Conservation (phyloP, 2,888 invertebrate species). For the Masnerella sp. region DNA sequence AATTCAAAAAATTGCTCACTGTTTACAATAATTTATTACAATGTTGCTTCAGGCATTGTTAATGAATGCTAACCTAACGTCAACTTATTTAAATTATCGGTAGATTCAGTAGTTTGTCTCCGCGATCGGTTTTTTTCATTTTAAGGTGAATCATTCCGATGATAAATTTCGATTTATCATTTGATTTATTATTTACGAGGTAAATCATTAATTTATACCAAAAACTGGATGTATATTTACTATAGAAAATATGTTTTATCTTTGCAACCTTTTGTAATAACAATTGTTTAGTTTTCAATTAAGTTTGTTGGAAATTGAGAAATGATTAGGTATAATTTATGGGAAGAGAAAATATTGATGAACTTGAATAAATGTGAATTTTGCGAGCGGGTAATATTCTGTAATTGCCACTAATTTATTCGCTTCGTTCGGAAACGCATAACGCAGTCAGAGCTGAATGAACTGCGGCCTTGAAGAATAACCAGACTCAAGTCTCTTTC, state of each 20-base stretch:
- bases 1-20: constrained; percentile 47
- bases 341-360: too few species aligned
- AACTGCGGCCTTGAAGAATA: constrained; percentile 55
- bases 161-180: too few species aligned
- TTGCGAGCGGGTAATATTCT: constrained; percentile 5
- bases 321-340: not conserved
- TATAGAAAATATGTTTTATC: too few species aligned
- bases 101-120: constrained; percentile 31
- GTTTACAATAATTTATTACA: constrained; percentile 51
- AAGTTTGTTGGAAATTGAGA: not conserved
- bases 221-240: too few species aligned
- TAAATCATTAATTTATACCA: too few species aligned
- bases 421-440: constrained; percentile 44
- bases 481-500: constrained; percentile 50
- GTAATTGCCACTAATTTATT: constrained; percentile 47
- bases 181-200: too few species aligned
- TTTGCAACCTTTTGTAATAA: too few species aligned
- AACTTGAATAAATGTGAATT: not conserved
- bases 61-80: constrained; percentile 40
- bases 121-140: constrained; percentile 11
- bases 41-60: constrained; percentile 47
- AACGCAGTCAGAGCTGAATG: constrained; percentile 50
- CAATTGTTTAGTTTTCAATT: too few species aligned
- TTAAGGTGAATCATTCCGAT: constrained; percentile 25
- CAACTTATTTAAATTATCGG: constrained; percentile 36